Evolutionary conservation across 1,140 invertebrate species (phyloP), one percentile per base, ranked within the genome.

Genomic region (Scaptomyza montana): DNA sequence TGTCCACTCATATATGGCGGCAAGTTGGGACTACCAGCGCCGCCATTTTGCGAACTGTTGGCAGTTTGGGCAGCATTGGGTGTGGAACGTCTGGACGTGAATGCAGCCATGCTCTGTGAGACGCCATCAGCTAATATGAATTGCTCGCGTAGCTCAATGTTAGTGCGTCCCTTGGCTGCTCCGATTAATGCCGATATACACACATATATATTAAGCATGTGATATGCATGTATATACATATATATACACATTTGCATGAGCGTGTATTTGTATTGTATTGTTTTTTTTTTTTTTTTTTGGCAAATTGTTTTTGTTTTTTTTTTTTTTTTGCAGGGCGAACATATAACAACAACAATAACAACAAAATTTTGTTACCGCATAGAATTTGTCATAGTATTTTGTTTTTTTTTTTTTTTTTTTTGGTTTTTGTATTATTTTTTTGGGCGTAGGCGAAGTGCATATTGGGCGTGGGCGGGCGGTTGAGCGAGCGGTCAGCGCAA

Each of bases 41-140:
- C 93, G 80, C 93, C 93, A 81, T 92, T 90, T 59, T 92, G 93
- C 71, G 79, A 77, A 84, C 70, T 74, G 78, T 94, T 77, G 85
- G 84, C 84, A 85, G 80, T 85, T 82, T 94, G 94, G 78, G 94
- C 94, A 92, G 95, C 96, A 92, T 96, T 95, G 92, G 96, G 96
- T 92, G 96, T 95, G 92, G 96, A 96, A 93, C 95, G 96, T 93
- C 97, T 97, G 78, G 96, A 94, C 93, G 96, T 96, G 95, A 99
- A 99, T 81, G 97, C 97, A 87, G 98, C 96, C 98, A 99, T 98
- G 90, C 97, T 97, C 94, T 99, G 98, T 92, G 97, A 98, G 74
- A 99, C 98, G 91, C 98, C 98, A 92, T 98, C 97, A 80, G 98
- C 98, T 94, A 99, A 94, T 92, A 99, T 98, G 94, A 99, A 99